Evolutionary conservation across 2,797 vertebrate genomes (phyloP), one percentile per base, ranked within the genome.

Genomic region (Cephalopachus bancanus): DNA sequence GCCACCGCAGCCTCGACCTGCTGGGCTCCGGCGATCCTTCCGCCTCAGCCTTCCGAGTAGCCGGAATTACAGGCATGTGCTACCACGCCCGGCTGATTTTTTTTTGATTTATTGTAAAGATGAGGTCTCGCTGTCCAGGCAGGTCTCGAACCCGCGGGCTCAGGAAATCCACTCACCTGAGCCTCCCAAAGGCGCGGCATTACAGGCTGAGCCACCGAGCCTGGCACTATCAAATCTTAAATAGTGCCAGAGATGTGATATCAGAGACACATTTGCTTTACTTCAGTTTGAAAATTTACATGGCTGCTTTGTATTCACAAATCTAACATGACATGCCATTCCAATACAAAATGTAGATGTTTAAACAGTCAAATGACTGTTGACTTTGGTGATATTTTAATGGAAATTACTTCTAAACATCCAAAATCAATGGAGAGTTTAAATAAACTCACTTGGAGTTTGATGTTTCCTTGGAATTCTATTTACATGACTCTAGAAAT

Each of bases 391-490:
- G 71, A 80, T 75, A 80, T 64, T 92, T 95, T 80, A 57, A 86
- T 49, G 62, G 24, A 94, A 90, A 30, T 81, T 94, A 74, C 37
- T 64, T 59, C 37, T 76, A 81, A 96, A 55, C 26, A 65, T 83
- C 30, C 62, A 78, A 89, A 84, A 26, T 84, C 60, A 92, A 59
- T 62, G 49, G 67, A 89, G 55, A 95, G 19, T 83, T 88, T 92
- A 91, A 94, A 76, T 92, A 90, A 75, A 95, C 37, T 88, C 81
- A 91, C 14, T 59, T 72, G 15, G 69, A 80, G 12, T 93, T 79
- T 37, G 16, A 55, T 71, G 24, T 69, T 79, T 91, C 72, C 80
- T 93, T 89, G 9, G 19, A 60, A 53, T 79, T 9, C 28, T 71
- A 80, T 37, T 51, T 71, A 33, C 51, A 10, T 79, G 74, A 44